Evolutionary conservation across 2,797 vertebrate species (phyloP), one percentile per base, ranked within the genome.

Genomic region (Heteromormyrus szaboi): DNA sequence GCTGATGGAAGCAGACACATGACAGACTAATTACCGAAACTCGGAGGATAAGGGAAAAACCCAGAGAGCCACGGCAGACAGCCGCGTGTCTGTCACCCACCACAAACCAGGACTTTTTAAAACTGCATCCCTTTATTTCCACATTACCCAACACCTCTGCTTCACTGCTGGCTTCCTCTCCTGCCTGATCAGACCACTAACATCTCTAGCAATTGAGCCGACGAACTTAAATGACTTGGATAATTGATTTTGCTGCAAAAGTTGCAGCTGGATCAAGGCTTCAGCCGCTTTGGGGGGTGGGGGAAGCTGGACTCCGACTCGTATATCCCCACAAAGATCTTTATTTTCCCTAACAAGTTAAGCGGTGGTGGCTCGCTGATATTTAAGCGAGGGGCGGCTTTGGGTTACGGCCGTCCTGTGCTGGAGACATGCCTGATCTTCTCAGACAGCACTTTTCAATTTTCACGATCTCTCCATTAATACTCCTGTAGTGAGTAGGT

Each of bases 371-470:
- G n/a, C 46, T 72, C n/a, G 3, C 51, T 50, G 48, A 91, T 62
- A 90, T 68, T 90, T 92, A 90, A 87, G 3, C 50, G 86, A 92
- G 91, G 90, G 87, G 53, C 89, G 14, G 90, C 91, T 93, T 92
- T 90, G n/a, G 79, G 91, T 93, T 93, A 91, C 91, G 29, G 56
- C 76, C 84, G 53, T 91, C 89, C 90, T 91, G 81, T 48, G 90
- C 92, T 94, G 92, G 92, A 93, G 91, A 89, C 89, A 90, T 90
- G 93, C 94, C 94, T 93, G 68, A 86, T 87, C 91, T 91, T 94
- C 87, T 93, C 92, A 90, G 88, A 89, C 89, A 90, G 90, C 90
- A 54, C 91, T 88, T 90, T 91, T 91, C 92, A 90, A 91, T 93
- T 92, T 92, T 90, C 89, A 90, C 46, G 83, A 90, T 86, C 59